Base-by-base conservation (phyloP, 2,113 vertebrate species). In the Megalops atlanticus region DNA sequence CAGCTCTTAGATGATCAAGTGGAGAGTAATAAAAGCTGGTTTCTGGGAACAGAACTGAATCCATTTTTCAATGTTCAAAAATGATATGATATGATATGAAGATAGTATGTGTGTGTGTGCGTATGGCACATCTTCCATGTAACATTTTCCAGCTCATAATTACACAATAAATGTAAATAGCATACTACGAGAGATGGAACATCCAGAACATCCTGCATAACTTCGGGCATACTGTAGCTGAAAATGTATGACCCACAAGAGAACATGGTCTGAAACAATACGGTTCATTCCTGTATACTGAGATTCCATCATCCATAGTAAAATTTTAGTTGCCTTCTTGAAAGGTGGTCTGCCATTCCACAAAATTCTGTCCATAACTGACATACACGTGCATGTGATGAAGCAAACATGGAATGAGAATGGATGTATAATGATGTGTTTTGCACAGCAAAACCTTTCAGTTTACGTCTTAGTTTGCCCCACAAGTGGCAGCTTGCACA, bases 401-500 rank as follows among this genome's bases (percentile, higher is more conserved):
- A 49, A 15, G 0, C 31, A 36, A 14, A 69, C 24, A 16, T 47
- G 2, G 24, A 41, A 76, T 12, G 14, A 35, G 31, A 39, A 15
- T 40, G 8, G 14, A 52, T 64, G 58, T 64, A 64, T 64, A 64
- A 31, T 31, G 31, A 64, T 31, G 58, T 64, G 58, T 64, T 11
- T 64, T 64, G 43, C 7, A 14, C 14, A 10, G 43, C 43, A 45
- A 77, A 35, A 72, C 16, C 27, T 27, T 74, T 80, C 38, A 15
- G 35, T 40, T n/a, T 52, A 18, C n/a, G 33, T 41, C 41, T 77
- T 41, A 39, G 21, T 38, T 64, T 52, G 52, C 40, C 68, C 77
- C 35, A 38, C 81, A 77, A 58, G 76, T 68, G 10, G 81, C 81
- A 54, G 75, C 81, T 82, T 82, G 75, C 45, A 71, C 38, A 45